Base-by-base conservation (phyloP, 2,888 invertebrate genomes). In the Drosophila meridiana region DNA sequence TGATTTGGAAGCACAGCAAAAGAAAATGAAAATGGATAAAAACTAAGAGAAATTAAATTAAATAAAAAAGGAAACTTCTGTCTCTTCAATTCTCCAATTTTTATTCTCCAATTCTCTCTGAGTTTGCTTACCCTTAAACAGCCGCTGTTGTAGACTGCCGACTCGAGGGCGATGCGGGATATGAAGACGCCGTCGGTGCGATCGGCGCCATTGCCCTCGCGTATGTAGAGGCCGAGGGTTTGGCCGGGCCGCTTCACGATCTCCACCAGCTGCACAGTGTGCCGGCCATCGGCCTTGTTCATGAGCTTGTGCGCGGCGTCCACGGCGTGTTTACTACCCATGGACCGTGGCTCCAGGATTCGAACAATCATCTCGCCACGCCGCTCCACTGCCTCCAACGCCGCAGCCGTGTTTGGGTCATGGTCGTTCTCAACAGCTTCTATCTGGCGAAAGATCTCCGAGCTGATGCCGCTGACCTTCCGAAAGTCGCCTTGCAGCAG, bases 181-280 rank as follows among this genome's bases (percentile, higher is more conserved):
- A 99, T 99, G 94, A 99, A 99, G 73, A 99, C 99, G 53, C 99
- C 99, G 90, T 99, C 98, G 55, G 96, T 96, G 73, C 98, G 95
- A 90, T 98, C 98, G 63, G 97, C 96, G n/a, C 99, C 99, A 91
- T 99, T 99, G n/a, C 99, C 99, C 95, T 99, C 99, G 47, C 99
- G 95, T 91, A 99, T 99, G 93, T 99, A 99, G 72, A 99, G 95
- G 50, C 99, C 99, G 77, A 99, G 94, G 40, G 99, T 99, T 94
- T 99, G 99, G 14, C 99, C 99, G 0, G 99, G 99, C 87, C 99
- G 95, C 94, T 99, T 99, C 82, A 99, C 98, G 91, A 99, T 99
- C 94, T 99, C 99, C 85, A 99, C 99, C 92, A 99, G 96, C 93
- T 97, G 77, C 32, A 98, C 97, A 83, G 96, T 95, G 92, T 97